Percentiles rank a stretch among this genome's conserved stretches.
Evolutionary conservation across 2,797 vertebrate species (phyloP).

Genomic region (Tympanoctomys barrerae): DNA sequence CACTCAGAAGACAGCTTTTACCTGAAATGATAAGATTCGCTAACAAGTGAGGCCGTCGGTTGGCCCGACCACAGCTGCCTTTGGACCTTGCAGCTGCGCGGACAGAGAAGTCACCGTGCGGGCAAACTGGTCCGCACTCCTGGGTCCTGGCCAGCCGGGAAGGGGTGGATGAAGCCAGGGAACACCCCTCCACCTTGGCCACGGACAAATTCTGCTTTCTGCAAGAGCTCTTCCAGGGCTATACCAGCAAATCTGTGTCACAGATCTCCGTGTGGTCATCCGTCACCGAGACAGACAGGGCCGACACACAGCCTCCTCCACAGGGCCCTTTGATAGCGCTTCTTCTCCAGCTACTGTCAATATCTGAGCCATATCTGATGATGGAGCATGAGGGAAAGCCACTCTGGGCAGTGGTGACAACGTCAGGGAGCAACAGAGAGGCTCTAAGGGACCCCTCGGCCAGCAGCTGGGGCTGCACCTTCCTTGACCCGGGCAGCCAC

Average conservation of each 20-base stretch:
- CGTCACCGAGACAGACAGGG: background rate
- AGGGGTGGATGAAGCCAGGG: background rate
- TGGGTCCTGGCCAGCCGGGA: fast-evolving
- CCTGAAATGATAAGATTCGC: background rate
- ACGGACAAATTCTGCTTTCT: background rate
- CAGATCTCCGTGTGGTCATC: background rate
- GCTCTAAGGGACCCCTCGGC: fast-evolving
- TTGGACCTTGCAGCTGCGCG: background rate
- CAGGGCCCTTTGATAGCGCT: background rate
- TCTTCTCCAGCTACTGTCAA: background rate
- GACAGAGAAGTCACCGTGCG: background rate
- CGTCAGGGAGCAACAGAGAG: fast-evolving
- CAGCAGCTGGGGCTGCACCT: background rate
- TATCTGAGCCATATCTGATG: background rate
- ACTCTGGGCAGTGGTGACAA: fast-evolving
- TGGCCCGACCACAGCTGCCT: background rate
- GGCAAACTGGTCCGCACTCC: background rate
- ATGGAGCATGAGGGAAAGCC: background rate
- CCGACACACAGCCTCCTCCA: background rate
- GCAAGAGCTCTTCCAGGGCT: background rate
- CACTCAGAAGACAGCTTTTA: background rate
- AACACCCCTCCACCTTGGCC: background rate
- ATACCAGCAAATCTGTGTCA: background rate
- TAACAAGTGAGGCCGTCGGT: too few relatives aligned
- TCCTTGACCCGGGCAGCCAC: background rate